These are phyloP conservation scores for Cotesia typhae DNA, from an alignment of 1,140 invertebrate species.

Conservation along the genomic window DNA sequence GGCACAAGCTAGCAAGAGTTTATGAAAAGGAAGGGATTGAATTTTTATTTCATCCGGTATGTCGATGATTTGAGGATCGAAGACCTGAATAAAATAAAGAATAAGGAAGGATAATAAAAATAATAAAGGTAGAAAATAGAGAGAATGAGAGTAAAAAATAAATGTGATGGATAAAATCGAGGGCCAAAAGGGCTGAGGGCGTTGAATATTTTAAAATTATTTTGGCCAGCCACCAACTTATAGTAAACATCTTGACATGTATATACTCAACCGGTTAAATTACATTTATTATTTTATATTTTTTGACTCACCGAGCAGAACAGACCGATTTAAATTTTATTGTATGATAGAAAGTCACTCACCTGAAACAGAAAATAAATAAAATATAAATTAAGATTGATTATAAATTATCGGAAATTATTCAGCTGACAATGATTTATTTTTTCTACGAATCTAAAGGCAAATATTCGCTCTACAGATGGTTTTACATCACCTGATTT, in stretches of 20 bases:
- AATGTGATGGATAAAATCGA: conserved; percentile 11
- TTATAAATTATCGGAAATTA: conserved; percentile 11
- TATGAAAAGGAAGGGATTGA: conserved; percentile 38
- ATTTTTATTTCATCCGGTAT: conserved; percentile 38
- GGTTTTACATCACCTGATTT: too few species aligned
- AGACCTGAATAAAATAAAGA: conserved; percentile 9
- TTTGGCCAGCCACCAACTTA: conserved; percentile 53
- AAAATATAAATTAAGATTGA: conserved; percentile 7
- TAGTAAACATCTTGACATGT: conserved; percentile 61
- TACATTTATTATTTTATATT: conserved; percentile 46
- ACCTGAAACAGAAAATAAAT: conserved; percentile 49
- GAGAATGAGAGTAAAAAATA: background rate
- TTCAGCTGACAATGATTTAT: background rate
- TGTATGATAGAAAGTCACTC: conserved; percentile 35
- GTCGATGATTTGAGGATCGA: conserved; percentile 37
- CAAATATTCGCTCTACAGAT: background rate
- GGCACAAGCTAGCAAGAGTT: conserved; percentile 31
- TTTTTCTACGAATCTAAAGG: conserved; percentile 11
- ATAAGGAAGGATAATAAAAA: background rate
- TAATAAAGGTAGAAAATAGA: too few species aligned
- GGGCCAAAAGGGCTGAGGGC: conserved; percentile 29
- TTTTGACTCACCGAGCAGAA: background rate
- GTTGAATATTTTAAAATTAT: conserved; percentile 38
- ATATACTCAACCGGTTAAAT: conserved; percentile 58
- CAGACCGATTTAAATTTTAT: conserved; percentile 9